These are phyloP conservation scores for Hylyphantes graminicola DNA, from an alignment of 1,140 invertebrate species.

Conservation along the genomic window DNA sequence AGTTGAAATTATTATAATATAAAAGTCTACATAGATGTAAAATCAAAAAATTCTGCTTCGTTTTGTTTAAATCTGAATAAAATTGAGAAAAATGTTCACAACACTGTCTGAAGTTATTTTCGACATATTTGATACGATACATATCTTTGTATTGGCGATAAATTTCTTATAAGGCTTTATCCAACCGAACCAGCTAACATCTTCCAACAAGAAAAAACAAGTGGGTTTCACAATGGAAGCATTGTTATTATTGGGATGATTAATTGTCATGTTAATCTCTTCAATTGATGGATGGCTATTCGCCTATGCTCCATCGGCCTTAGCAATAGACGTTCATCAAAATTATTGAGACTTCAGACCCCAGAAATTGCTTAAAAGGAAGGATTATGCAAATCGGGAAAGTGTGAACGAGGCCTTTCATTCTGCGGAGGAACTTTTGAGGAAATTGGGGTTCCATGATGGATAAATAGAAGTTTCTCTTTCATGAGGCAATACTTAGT, in stretches of 20 bases:
- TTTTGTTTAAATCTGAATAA: no score
- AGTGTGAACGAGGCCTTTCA: slow-evolving; percentile 26
- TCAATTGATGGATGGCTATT: slow-evolving; percentile 19
- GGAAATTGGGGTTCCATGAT: slow-evolving; percentile 29
- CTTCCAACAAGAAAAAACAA: no score
- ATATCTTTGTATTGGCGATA: no score
- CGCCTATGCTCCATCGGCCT: slow-evolving; percentile 9
- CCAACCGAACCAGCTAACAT: no score
- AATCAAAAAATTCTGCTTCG: no score
- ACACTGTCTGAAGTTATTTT: no score
- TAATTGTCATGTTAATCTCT: slow-evolving; percentile 41
- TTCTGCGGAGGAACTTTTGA: background rate
- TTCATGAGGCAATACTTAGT: background rate
- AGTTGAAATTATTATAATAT: no score
- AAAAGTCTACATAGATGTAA: no score
- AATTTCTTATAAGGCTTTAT: no score
- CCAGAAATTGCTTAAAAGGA: slow-evolving; percentile 23
- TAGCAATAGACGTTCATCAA: slow-evolving; percentile 27
- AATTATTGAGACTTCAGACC: slow-evolving; percentile 31
- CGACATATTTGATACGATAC: no score
- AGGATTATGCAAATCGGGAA: slow-evolving; percentile 37
- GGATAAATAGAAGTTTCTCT: slow-evolving; percentile 19
- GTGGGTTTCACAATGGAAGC: no score
- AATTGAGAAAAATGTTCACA: no score
- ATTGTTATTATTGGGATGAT: slow-evolving; percentile 41